phyloP scores from a whole-genome alignment of 2,797 vertebrate genomes.

The Acrossocheilus fasciatus region DNA sequence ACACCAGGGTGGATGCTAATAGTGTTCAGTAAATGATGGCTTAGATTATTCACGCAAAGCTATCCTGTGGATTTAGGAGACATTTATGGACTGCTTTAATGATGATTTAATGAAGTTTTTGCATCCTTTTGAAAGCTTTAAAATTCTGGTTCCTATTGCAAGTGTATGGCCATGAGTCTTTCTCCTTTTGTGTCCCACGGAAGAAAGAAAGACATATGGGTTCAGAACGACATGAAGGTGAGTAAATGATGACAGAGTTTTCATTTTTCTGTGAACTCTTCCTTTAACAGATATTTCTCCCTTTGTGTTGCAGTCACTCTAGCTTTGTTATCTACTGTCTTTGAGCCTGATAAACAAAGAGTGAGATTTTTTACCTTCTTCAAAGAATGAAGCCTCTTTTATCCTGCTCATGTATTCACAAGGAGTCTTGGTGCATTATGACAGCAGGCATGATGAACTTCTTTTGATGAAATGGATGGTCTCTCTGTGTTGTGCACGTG shows the following conservation, averaged over 20 bases:
- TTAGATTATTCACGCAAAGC: neutral
- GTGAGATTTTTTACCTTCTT: conserved; percentile 1
- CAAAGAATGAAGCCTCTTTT: conserved; percentile 3
- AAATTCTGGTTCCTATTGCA: neutral
- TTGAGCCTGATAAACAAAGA: conserved; percentile 38
- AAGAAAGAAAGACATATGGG: neutral
- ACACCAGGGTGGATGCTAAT: too few species aligned
- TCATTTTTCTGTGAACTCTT: neutral
- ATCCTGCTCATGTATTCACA: conserved; percentile 17
- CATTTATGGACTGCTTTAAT: neutral
- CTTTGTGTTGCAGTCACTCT: neutral
- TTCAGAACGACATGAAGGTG: neutral
- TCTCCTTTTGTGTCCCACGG: neutral
- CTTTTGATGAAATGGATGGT: conserved; percentile 5
- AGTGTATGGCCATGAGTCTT: neutral
- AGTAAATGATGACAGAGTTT: conserved; percentile 12
- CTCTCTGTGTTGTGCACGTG: conserved; percentile 25
- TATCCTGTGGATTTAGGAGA: neutral
- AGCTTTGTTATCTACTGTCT: neutral
- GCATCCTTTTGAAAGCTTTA: neutral
- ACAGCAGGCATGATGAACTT: conserved; percentile 21
- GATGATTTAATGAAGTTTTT: neutral
- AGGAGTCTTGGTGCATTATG: neutral
- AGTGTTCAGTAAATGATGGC: neutral
- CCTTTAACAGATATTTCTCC: conserved; percentile 11